Evolutionary conservation across 1,140 invertebrate species (phyloP), one percentile per base, ranked within the genome.

Genomic region (Oppia nitens): DNA sequence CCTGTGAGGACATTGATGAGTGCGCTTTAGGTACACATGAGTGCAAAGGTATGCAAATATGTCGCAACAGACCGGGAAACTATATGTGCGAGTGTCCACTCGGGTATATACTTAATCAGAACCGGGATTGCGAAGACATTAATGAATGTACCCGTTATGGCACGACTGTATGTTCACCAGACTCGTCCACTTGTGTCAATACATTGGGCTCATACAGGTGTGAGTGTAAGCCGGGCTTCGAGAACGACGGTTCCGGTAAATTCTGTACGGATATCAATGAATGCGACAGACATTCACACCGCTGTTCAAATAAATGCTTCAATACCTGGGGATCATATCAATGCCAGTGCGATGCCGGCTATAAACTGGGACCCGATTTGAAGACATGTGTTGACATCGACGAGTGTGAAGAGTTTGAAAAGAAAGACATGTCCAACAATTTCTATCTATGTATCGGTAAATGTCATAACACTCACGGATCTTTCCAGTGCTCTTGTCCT

Each of bases 391-490:
- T 75, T 62, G 91, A 95, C 68, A 77, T 94, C 28, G 82, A 96
- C 69, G 91, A 96, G 69, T 96, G 91, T 68, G 78, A 3, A 53
- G 67, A 24, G 32, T 27, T 56, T 47, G 28, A 54, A n/a, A 51
- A n/a, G 11, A 17, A 28, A 14, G 26, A 49, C 3, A 28, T 51
- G 21, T 29, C 24, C 45, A 55, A 58, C 29, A 63, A 59, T 59
- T 72, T 60, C 53, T 78, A 79, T 53, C 68, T 89, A 1, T 93
- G 89, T 67, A 77, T 84, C 57, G 89, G 90, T 0, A 75, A 79
- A n/a, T 94, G 90, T 69, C 75, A 84, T 6, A 97, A 97, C 68
- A 80, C 81, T 1, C 81, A 82, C 0, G 93, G 93, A 3, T 87
- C 84, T 47, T 97, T 86, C 69, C 73, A 74, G 48, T 97, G 92